These are phyloP conservation scores for Nemotelus nigrinus DNA, from an alignment of 2,888 invertebrate species.

Conservation along the genomic window DNA sequence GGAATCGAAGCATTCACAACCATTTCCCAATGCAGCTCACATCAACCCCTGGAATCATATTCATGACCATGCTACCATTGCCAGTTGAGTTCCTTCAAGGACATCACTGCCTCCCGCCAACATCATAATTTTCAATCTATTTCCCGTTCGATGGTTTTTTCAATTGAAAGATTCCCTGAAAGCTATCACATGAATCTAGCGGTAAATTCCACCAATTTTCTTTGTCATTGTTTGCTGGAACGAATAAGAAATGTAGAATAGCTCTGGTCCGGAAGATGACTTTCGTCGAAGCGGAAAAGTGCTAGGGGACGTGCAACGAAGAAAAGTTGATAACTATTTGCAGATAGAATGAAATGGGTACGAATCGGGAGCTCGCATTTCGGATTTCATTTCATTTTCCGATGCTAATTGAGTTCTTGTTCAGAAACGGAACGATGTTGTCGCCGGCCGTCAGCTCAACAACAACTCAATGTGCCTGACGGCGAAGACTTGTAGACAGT, in stretches of 20 bases:
- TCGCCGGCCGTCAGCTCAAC: slow-evolving; percentile 5
- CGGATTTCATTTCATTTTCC: slow-evolving; percentile 31
- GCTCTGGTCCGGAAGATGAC: neutral
- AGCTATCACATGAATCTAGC: neutral
- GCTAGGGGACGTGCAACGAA: neutral
- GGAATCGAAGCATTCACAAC: neutral
- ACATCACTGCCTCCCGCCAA: neutral
- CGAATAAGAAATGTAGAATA: neutral
- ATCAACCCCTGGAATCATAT: neutral
- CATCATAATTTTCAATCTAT: neutral
- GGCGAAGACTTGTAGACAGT: neutral
- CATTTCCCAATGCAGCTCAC: neutral
- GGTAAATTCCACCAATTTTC: neutral
- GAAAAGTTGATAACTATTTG: slow-evolving; percentile 5
- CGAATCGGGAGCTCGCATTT: neutral
- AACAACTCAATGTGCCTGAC: neutral
- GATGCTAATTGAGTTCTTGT: slow-evolving; percentile 35
- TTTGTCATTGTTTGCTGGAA: neutral
- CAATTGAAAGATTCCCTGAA: slow-evolving; percentile 14
- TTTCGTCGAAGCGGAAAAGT: neutral
- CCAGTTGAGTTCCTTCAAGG: neutral
- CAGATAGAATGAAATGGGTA: neutral
- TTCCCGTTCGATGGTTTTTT: slow-evolving; percentile 14
- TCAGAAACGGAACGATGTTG: slow-evolving; percentile 5
- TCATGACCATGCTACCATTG: neutral